These are phyloP conservation scores for Pentalonia nigronervosa DNA, from an alignment of 1,140 invertebrate species.

Conservation along the genomic window DNA sequence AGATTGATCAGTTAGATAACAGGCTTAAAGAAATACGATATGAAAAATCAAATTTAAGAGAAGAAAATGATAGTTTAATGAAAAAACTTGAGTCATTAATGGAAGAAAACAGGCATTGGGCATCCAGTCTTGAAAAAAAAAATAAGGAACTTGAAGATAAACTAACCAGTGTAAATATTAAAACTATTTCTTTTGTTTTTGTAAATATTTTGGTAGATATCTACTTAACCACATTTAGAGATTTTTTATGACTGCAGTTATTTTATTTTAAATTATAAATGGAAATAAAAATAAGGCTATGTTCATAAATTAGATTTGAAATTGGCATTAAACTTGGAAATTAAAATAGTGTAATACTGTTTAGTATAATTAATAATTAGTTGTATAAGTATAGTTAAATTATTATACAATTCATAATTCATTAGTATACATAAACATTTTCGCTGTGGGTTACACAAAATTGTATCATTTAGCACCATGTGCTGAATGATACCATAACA, in stretches of 20 bases:
- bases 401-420: no score
- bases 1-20: slow-evolving; percentile 51
- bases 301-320: no score
- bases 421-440: no score
- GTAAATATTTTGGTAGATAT: neutral
- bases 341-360: no score
- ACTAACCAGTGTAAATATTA: slow-evolving; percentile 36
- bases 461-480: no score
- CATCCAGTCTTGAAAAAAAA: slow-evolving; percentile 21
- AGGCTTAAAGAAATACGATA: slow-evolving; percentile 32
- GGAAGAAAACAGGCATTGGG: neutral
- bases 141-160: slow-evolving; percentile 31
- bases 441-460: no score
- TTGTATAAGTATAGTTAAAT: no score
- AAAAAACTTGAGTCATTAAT: slow-evolving; percentile 21
- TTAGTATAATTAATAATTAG: no score
- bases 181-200: neutral
- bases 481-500: no score
- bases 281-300: no score
- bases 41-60: slow-evolving; percentile 47
- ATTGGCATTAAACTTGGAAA: no score
- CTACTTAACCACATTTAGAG: neutral
- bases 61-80: slow-evolving; percentile 44
- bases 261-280: neutral
- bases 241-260: neutral